Evolutionary conservation across 2,113 vertebrate genomes (phyloP), one percentile per base, ranked within the genome.

Genomic region (Manacus vitellinus): DNA sequence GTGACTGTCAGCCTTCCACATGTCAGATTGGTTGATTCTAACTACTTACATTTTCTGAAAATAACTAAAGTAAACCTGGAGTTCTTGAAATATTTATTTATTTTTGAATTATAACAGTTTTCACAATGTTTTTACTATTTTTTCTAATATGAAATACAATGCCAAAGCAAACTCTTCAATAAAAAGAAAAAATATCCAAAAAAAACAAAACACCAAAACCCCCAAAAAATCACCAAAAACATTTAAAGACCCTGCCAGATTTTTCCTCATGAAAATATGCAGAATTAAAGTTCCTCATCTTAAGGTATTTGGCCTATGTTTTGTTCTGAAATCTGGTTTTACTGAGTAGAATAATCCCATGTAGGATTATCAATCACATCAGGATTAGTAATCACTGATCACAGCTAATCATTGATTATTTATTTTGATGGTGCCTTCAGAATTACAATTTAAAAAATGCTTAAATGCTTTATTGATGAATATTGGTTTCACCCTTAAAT

Each of bases 211-310:
- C 2, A 19, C 27, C 8, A 18, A 31, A 73, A 20, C 12, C 12
- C 19, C 24, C 16, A 24, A 18, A 44, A 23, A 65, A 65, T 6
- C 11, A 21, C 25, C 6, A 17, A 30, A 58, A 19, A 12, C 5
- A 51, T 18, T 10, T 5, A 24, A 27, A 35, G 28, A 13, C 6
- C 6, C 0, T 6, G 15, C 43, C 3, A 27, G 2, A 4, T 24
- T 9, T 18, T 77, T 70, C 20, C 14, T 8, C 30, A 10, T 72
- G 9, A 24, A 74, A n/a, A 74, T 1, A 1, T 75, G 0, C 8
- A 67, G 33, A 72, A 79, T 33, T 70, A n/a, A 8, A 31, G 9
- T 54, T 85, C 16, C 2, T 68, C 4, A 13, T 61, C 27, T 20
- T 58, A 20, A 18, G 4, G 3, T 56, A 31, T 49, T 70, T 94